A percentile compares a stretch with the other conserved stretches of the same genome.
phyloP scores from a whole-genome alignment of 1,140 invertebrate genomes.

The Bombus affinis region DNA sequence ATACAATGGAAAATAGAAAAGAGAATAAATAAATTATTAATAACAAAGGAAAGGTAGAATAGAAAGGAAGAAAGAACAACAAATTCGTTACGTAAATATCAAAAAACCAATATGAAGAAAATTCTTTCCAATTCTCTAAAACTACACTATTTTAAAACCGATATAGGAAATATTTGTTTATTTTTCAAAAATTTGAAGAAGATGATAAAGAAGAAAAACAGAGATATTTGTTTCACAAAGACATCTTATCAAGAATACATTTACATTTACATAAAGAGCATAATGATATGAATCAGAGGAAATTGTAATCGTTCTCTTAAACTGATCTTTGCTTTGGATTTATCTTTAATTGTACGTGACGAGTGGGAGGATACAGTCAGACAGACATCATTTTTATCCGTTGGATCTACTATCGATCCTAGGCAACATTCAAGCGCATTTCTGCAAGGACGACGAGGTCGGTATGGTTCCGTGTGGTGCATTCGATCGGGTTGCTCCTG shows the following conservation, averaged over 20 bases:
- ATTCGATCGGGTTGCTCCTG: slow-evolving; percentile 11
- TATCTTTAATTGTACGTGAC: neutral
- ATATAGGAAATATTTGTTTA: neutral
- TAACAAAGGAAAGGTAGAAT: too few relatives aligned
- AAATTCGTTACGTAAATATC: neutral
- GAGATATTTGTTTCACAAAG: neutral
- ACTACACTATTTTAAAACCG: neutral
- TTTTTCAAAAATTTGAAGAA: neutral
- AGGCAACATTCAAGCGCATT: slow-evolving; percentile 22
- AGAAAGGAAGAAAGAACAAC: neutral
- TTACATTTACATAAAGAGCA: neutral
- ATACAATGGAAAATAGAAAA: neutral
- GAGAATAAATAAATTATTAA: neutral
- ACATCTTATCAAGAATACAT: neutral
- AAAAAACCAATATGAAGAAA: neutral
- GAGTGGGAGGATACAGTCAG: slow-evolving; percentile 6
- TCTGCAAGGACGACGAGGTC: slow-evolving; percentile 37
- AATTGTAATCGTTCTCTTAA: slow-evolving; percentile 10
- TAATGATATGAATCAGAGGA: neutral
- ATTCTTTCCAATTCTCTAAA: neutral
- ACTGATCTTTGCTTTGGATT: slow-evolving; percentile 20
- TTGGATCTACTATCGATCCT: slow-evolving; percentile 25
- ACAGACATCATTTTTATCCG: slow-evolving; percentile 30
- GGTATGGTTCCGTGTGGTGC: slow-evolving; percentile 36
- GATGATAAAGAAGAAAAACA: neutral